Evolutionary conservation across 2,113 vertebrate species (phyloP).

Genomic region (Bombycilla garrulus): DNA sequence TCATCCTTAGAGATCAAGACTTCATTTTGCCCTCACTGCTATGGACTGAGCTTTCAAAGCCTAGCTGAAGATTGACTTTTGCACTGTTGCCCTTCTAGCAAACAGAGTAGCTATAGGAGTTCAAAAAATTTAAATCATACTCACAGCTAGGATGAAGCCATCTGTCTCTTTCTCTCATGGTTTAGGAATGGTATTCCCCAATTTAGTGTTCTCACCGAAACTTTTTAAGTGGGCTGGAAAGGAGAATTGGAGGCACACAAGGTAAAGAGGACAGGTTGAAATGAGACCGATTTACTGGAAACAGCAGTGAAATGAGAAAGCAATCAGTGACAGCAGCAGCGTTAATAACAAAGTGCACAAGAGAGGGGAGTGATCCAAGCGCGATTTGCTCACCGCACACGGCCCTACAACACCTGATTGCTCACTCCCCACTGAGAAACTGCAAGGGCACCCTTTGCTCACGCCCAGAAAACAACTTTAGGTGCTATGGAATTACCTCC

Average conservation of each 20-base stretch:
- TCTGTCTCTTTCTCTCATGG: neutral
- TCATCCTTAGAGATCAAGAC: neutral
- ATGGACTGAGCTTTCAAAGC: neutral
- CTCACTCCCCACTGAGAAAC: rapidly evolving
- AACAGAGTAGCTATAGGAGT: neutral
- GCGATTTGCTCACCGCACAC: rapidly evolving
- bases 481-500: neutral
- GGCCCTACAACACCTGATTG: neutral
- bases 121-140: neutral
- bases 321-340: neutral
- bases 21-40: neutral
- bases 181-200: neutral
- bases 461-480: neutral
- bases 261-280: neutral
- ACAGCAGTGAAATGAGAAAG: neutral
- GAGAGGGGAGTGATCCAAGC: no score
- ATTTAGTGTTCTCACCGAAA: neutral
- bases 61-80: neutral
- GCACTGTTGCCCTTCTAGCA: neutral
- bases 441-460: neutral
- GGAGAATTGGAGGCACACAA: neutral
- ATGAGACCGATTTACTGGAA: neutral
- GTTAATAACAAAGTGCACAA: neutral
- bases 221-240: no score
- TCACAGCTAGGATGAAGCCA: neutral